A percentile compares a stretch with the other conserved stretches of the same genome.
These are phyloP conservation scores for Eilema griseolum DNA, from an alignment of 2,888 invertebrate species.

Conservation along the genomic window DNA sequence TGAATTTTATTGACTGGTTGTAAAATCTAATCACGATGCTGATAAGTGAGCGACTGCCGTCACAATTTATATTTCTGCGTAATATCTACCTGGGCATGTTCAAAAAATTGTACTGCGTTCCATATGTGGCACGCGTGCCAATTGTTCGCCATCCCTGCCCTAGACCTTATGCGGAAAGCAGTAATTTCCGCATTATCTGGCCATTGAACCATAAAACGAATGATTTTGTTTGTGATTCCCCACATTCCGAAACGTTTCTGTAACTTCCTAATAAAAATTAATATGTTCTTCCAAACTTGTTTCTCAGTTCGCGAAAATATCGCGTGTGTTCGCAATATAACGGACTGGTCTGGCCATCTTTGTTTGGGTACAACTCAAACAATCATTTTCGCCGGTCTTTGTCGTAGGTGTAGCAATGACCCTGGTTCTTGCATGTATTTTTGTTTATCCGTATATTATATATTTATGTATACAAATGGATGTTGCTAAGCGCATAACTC, in stretches of 20 bases:
- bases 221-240: slow-evolving; percentile 4
- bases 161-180: background rate
- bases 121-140: too few relatives aligned
- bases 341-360: slow-evolving; percentile 51
- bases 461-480: too few relatives aligned
- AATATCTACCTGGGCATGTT: too few relatives aligned
- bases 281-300: slow-evolving; percentile 55
- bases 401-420: slow-evolving; percentile 51
- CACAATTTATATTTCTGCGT: too few relatives aligned
- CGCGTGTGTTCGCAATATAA: slow-evolving; percentile 68
- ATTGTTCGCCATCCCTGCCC: too few relatives aligned
- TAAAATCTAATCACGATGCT: background rate
- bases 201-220: background rate
- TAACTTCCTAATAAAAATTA: slow-evolving; percentile 27
- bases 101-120: too few relatives aligned
- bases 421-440: slow-evolving; percentile 25
- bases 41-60: background rate
- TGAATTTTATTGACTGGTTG: background rate
- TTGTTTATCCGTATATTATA: slow-evolving; percentile 27
- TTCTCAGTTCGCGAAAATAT: slow-evolving; percentile 58
- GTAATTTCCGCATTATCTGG: slow-evolving; percentile 2
- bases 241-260: slow-evolving; percentile 26
- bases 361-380: slow-evolving; percentile 45
- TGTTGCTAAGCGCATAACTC: too few relatives aligned
- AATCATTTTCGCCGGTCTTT: slow-evolving; percentile 51